Evolutionary conservation across 2,888 invertebrate species (phyloP).

Genomic region (Panopea generosa): DNA sequence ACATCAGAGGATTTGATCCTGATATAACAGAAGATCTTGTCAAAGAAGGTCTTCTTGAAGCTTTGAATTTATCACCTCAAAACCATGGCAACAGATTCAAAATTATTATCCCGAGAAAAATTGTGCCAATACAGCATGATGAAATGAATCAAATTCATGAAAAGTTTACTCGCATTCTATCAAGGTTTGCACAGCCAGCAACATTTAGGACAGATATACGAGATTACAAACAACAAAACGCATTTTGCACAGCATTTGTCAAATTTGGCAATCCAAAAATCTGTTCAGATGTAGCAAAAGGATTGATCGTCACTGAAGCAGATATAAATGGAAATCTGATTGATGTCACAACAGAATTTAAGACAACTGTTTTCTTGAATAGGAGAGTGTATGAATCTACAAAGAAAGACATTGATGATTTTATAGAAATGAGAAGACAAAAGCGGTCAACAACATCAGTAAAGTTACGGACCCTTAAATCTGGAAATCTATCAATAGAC

Average conservation of each 20-base stretch:
- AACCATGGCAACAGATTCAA: conserved; percentile 21
- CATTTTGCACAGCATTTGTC: conserved; percentile 59
- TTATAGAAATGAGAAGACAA: conserved; percentile 21
- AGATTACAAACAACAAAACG: conserved; percentile 42
- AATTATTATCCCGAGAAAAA: conserved; percentile 49
- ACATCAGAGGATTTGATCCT: conserved; percentile 29
- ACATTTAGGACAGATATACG: conserved; percentile 50
- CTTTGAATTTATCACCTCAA: conserved; percentile 3
- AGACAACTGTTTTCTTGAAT: conserved; percentile 51
- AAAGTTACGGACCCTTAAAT: conserved; percentile 30
- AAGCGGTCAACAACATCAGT: conserved; percentile 12
- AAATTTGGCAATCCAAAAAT: conserved; percentile 63
- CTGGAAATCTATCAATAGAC: conserved; percentile 57
- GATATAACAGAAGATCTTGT: conserved; percentile 57
- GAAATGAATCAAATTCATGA: background rate
- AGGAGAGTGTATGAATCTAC: conserved; percentile 51
- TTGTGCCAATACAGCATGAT: conserved; percentile 2
- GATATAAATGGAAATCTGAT: conserved; percentile 22
- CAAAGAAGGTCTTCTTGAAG: conserved; percentile 28
- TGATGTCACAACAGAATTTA: conserved; percentile 41
- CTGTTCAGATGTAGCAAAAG: conserved; percentile 53
- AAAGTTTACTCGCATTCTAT: conserved; percentile 1
- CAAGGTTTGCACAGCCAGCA: conserved; percentile 20
- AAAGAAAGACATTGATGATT: conserved; percentile 43
- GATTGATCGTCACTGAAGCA: conserved; percentile 3